Evolutionary conservation across 1,140 invertebrate species (phyloP), one percentile per base, ranked within the genome.

Genomic region (Diachasmimorpha longicaudata): DNA sequence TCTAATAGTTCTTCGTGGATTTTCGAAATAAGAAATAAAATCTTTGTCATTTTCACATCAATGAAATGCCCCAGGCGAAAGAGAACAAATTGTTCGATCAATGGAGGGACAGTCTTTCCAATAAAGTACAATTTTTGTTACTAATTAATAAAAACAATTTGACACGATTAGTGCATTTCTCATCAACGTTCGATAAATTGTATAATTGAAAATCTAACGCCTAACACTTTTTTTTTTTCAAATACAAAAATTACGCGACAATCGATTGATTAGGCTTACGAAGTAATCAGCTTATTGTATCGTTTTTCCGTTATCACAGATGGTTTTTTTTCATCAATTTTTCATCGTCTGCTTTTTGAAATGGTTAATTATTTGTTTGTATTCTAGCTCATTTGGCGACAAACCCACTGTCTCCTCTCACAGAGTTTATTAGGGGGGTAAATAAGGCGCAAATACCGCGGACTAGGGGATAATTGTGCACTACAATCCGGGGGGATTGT

Each of bases 221-320:
- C 48, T 37, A 46, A 74, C 21, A 21, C 25, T 36, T 69, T 13
- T 72, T 72, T 71, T 79, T 70, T n/a, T n/a, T n/a, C n/a, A 31
- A 79, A 83, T 81, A 79, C 77, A 79, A 75, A 74, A 79, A 77
- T 70, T 37, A 80, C 80, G 81, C 77, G 81, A 82, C 79, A 79
- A 70, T 58, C n/a, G n/a, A 63, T 37, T 76, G 73, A 81, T 78
- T 76, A 23, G 19, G 68, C 77, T 77, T 78, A 77, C 71, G 67
- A 79, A 80, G 55, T 82, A 81, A 84, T 81, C 81, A 75, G 81
- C 80, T 88, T 89, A 89, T 88, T 88, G 86, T 88, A 88, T 88
- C 82, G 82, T 85, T 88, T 87, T 82, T 81, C 81, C 82, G 77
- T 88, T 89, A 89, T 89, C 87, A 89, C 87, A 88, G 87, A 88